These are phyloP conservation scores for Drosophila punjabiensis DNA, from an alignment of 1,140 invertebrate genomes.

Conservation along the genomic window DNA sequence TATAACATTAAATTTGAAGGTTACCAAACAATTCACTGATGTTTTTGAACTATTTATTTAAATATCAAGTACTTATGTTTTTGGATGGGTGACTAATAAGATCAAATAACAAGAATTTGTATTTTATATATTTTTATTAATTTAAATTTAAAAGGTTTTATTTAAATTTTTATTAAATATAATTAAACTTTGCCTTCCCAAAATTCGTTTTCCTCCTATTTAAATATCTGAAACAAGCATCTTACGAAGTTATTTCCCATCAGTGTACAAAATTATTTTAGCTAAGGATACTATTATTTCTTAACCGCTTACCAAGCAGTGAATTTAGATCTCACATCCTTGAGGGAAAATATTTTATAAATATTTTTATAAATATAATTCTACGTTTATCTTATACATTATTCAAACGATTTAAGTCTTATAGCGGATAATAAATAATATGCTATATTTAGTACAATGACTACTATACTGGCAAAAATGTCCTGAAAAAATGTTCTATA, in stretches of 20 bases:
- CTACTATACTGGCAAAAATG: neutral
- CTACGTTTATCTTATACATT: neutral
- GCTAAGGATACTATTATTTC: neutral
- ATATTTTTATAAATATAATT: slow-evolving; percentile 1
- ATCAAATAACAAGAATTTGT: neutral
- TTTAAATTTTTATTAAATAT: too few species aligned
- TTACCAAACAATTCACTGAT: too few species aligned
- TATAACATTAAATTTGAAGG: neutral
- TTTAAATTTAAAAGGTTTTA: too few species aligned
- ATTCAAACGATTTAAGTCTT: neutral
- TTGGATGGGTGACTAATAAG: neutral
- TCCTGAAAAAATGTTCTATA: too few species aligned
- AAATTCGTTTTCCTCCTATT: neutral
- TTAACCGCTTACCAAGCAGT: neutral
- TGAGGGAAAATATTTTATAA: slow-evolving; percentile 1
- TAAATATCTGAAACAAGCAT: neutral
- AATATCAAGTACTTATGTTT: too few species aligned
- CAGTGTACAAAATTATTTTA: too few species aligned
- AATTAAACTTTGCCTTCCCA: too few species aligned
- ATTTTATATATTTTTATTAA: neutral
- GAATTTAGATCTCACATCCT: neutral
- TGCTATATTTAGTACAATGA: neutral
- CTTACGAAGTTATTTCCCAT: neutral
- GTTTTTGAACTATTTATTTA: too few species aligned
- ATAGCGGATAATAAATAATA: neutral